Base-by-base conservation (phyloP, 2,888 invertebrate genomes). In the Tenthredo livida region DNA sequence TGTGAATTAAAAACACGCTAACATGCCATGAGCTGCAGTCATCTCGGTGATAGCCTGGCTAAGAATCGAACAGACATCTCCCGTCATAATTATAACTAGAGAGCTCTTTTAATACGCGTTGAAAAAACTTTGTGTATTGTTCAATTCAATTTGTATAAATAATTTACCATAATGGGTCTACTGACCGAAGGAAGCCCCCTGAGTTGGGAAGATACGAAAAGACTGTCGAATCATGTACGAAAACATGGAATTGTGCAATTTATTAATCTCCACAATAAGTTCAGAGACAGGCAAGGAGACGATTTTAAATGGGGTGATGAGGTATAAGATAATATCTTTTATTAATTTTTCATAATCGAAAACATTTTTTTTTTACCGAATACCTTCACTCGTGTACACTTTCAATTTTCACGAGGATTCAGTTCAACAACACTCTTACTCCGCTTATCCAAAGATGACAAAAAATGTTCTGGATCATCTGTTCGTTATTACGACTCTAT, bases 261-360 rank as follows among this genome's bases (percentile, higher is more conserved):
- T 93, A 98, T 99, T 90, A 98, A 98, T 94, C 94, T 98, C 85
- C 99, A 98, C 94, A 96, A 97, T 90, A 96, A 97, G 90, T 94
- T 99, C 29, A 96, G 97, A 91, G 97, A 98, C 90, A 95, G 98
- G 80, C 97, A 97, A 90, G 98, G 98, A 47, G 99, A 99, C 94
- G 95, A 97, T 9, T 95, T 99, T 58, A 98, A 98, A 94, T 99
- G 99, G 99, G 99, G 99, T 86, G 99, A 99, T 94, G 99, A 99
- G 96, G 96, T 95, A 93, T 92, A 91, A 85, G 80, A 65, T 47
- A 84, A 65, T 84, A 67, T n/a, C 84, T 33, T 84, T 29, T 61
- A 82, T 21, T 82, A 72, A 84, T 73, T n/a, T 61, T 61, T 15
- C 4, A 47, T 47, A 15, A 2, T 15, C 47, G 47, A 15, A 47